Evolutionary conservation across 2,888 invertebrate genomes (phyloP).

Genomic region (Gnatocerus cornutus): DNA sequence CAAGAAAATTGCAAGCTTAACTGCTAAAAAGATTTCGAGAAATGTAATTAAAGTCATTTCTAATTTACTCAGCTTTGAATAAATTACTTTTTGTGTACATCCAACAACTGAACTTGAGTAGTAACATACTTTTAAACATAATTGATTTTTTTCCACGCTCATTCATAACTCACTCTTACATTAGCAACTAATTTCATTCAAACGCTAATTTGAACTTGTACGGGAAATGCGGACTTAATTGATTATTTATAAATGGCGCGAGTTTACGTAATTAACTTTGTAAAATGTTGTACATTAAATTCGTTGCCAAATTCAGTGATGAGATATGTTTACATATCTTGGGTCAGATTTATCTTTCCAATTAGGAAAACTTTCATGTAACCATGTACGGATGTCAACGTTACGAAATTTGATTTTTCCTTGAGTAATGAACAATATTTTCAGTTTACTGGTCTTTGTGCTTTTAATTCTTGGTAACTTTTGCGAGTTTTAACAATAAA

Average conservation of each 20-base stretch:
- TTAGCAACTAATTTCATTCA: conserved; percentile 27
- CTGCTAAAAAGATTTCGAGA: conserved; percentile 36
- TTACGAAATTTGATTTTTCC: too few relatives aligned
- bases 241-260: conserved; percentile 26
- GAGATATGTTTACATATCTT: too few relatives aligned
- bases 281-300: too few relatives aligned
- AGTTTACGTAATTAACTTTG: neutral
- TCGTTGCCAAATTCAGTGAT: too few relatives aligned
- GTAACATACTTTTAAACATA: conserved; percentile 2
- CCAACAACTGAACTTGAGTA: neutral
- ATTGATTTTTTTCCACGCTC: conserved; percentile 25
- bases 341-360: too few relatives aligned
- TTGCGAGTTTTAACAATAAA: conserved; percentile 15
- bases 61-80: conserved; percentile 34
- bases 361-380: too few relatives aligned
- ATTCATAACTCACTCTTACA: conserved; percentile 39
- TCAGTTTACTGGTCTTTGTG: neutral
- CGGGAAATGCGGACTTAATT: conserved; percentile 24
- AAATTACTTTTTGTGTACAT: conserved; percentile 33
- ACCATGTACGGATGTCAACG: too few relatives aligned
- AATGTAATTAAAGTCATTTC: conserved; percentile 38
- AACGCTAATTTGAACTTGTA: conserved; percentile 8
- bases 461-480: too few relatives aligned
- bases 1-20: conserved; percentile 35
- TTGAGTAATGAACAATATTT: neutral